Evolutionary conservation across 1,140 invertebrate genomes (phyloP).

Genomic region (Holotrichia oblita): DNA sequence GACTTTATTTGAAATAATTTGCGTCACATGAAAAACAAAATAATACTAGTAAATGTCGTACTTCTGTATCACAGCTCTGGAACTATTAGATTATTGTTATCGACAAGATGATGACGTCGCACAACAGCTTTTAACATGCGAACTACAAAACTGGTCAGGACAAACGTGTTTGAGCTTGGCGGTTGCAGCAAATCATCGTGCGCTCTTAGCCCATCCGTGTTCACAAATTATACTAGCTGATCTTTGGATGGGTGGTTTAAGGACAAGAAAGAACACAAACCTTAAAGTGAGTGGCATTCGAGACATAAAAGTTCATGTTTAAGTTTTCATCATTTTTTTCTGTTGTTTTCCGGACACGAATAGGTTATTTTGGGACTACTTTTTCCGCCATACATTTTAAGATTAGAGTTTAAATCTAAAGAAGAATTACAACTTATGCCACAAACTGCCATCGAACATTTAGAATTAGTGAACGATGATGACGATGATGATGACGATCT

Average conservation of each 20-base stretch:
- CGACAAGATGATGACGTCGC: constrained; percentile 95
- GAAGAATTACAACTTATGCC: constrained; percentile 97
- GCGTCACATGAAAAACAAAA: too few species aligned
- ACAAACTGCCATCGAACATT: constrained; percentile 95
- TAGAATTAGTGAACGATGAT: constrained; percentile 82
- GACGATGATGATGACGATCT: constrained; percentile 78
- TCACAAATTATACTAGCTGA: constrained; percentile 98
- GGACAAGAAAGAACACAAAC: constrained; percentile 94
- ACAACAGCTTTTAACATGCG: constrained; percentile 93
- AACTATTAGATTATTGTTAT: constrained; percentile 95
- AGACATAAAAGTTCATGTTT: constrained; percentile 38
- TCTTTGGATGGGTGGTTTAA: constrained; percentile 98
- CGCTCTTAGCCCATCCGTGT: constrained; percentile 93
- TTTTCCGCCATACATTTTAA: constrained; percentile 86
- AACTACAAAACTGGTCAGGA: constrained; percentile 96
- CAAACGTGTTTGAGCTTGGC: constrained; percentile 96
- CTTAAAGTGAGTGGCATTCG: constrained; percentile 75
- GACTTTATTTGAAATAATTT: too few species aligned
- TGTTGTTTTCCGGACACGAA: constrained; percentile 40
- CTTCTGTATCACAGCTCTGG: constrained; percentile 70
- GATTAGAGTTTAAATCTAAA: constrained; percentile 94
- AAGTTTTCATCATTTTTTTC: constrained; percentile 43
- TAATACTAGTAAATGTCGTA: too few species aligned
- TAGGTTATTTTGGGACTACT: constrained; percentile 92
- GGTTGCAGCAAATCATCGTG: constrained; percentile 92